These are phyloP conservation scores for zebrafish (Danio rerio) DNA, from an alignment of 2,113 vertebrate genomes.

Conservation along the genomic window DNA sequence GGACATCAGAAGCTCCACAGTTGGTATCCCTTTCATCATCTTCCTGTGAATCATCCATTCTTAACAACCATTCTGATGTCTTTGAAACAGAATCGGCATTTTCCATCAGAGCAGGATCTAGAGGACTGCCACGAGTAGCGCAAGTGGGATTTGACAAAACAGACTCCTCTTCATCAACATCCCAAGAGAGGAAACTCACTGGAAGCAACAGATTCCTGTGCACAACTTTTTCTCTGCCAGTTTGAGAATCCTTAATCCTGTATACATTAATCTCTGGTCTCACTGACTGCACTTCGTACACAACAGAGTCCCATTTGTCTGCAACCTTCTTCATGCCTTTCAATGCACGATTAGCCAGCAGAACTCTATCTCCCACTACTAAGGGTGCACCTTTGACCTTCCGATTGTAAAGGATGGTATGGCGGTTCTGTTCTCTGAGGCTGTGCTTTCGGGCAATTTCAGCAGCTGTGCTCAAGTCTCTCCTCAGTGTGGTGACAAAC, in stretches of 20 bases:
- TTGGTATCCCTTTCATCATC: too few species aligned
- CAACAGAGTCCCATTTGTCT: too few species aligned
- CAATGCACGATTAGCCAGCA: background rate
- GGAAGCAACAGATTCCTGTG: slow-evolving; percentile 5
- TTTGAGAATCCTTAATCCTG: background rate
- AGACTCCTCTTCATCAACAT: background rate
- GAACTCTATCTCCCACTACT: background rate
- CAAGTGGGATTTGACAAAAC: too few species aligned
- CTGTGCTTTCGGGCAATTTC: slow-evolving; percentile 8
- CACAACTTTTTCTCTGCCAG: background rate
- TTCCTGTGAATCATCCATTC: too few species aligned
- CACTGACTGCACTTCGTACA: too few species aligned
- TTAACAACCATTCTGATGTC: too few species aligned
- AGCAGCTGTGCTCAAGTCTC: slow-evolving; percentile 15
- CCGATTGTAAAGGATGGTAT: background rate
- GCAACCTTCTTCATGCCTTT: background rate
- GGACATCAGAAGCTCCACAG: too few species aligned
- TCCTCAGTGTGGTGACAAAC: background rate
- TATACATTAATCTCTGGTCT: background rate
- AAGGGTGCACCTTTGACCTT: background rate
- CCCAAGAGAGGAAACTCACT: background rate
- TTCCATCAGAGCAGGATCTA: too few species aligned
- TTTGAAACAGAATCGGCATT: too few species aligned
- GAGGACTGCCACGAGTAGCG: too few species aligned
- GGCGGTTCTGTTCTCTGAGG: background rate